Evolutionary conservation across 2,113 vertebrate genomes (phyloP).

Genomic region (Prinia subflava): DNA sequence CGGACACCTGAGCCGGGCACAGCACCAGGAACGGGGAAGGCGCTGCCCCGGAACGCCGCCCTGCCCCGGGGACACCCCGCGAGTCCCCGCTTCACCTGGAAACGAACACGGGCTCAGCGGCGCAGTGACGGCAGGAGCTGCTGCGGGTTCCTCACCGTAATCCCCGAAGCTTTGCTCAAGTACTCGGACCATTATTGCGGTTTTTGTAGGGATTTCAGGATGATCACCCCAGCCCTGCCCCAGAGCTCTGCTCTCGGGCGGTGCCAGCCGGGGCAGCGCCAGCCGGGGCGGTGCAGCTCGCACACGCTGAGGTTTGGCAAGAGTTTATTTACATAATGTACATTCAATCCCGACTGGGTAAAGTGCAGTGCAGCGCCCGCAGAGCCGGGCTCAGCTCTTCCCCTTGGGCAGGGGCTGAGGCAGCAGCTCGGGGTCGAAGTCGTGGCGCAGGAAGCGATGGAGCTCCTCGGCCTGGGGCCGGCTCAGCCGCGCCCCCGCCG

Average conservation of each 20-base stretch:
- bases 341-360: fast-evolving
- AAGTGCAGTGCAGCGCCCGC: background rate
- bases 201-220: background rate
- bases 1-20: fast-evolving
- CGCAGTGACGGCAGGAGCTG: background rate
- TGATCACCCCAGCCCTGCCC: background rate
- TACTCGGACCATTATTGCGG: fast-evolving
- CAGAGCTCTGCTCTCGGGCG: background rate
- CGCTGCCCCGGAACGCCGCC: background rate
- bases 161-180: background rate
- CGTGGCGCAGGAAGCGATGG: background rate
- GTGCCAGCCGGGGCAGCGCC: background rate
- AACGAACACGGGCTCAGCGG: fast-evolving
- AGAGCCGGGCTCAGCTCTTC: background rate
- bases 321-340: background rate
- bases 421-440: background rate
- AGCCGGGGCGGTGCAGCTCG: background rate
- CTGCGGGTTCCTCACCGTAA: background rate
- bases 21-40: fast-evolving
- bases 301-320: background rate
- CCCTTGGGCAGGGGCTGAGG: background rate
- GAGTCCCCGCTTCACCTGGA: fast-evolving
- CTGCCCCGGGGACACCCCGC: fast-evolving
- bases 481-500: background rate
- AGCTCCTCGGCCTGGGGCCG: background rate